Evolutionary conservation across 2,113 vertebrate species (phyloP).

Genomic region (Hemibagrus wyckioides): DNA sequence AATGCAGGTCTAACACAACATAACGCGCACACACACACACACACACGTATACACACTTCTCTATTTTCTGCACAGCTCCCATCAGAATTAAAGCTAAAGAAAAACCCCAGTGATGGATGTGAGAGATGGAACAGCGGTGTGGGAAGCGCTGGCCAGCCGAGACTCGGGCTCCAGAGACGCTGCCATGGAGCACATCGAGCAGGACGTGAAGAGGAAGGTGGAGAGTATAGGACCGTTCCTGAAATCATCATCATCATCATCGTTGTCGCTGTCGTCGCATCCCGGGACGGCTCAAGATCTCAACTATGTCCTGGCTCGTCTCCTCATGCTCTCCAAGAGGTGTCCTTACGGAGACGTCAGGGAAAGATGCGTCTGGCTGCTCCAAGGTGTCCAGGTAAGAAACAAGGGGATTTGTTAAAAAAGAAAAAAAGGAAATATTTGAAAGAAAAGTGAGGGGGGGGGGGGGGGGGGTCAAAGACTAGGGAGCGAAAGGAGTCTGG

Average conservation of each 20-base stretch:
- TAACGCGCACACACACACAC: neutral
- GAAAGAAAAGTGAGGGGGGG: neutral
- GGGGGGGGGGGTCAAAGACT: neutral
- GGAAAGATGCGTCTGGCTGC: constrained; percentile 77
- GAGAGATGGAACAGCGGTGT: constrained; percentile 77
- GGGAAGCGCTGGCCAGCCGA: constrained; percentile 84
- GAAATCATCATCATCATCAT: constrained; percentile 37
- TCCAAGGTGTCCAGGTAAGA: constrained; percentile 84
- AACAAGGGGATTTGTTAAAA: neutral
- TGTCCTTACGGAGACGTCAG: constrained; percentile 88
- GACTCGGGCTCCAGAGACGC: constrained; percentile 75
- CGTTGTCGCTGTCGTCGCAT: constrained; percentile 33
- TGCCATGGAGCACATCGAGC: constrained; percentile 82
- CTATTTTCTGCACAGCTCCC: constrained; percentile 51
- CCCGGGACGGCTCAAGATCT: constrained; percentile 68
- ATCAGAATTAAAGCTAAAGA: constrained; percentile 48
- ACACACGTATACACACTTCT: neutral
- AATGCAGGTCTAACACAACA: neutral
- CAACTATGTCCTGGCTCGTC: constrained; percentile 80
- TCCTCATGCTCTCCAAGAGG: constrained; percentile 89
- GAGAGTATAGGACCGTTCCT: constrained; percentile 68
- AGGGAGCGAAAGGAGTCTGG: neutral
- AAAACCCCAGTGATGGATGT: constrained; percentile 76
- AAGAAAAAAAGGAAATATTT: neutral
- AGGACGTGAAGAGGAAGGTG: constrained; percentile 77